Conservation (phyloP, 2,888 invertebrate species). For the Spilarctia lutea region DNA sequence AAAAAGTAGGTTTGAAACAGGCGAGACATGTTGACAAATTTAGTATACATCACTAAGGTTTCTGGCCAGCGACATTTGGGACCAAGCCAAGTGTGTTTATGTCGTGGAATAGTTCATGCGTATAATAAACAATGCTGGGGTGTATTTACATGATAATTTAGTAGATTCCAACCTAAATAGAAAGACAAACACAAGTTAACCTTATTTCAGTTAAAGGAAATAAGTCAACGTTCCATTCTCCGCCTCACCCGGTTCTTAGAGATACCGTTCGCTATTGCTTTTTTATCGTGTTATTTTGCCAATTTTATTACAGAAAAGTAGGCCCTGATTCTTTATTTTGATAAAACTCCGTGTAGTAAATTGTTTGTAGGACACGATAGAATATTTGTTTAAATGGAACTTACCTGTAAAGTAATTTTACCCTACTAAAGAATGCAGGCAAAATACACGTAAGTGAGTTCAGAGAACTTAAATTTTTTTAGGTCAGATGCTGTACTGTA, state of each 20-base stretch:
- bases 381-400: background rate
- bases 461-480: background rate
- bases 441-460: background rate
- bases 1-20: no score
- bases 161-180: conserved; percentile 44
- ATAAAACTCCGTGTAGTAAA: background rate
- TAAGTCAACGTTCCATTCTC: conserved; percentile 28
- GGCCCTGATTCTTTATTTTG: background rate
- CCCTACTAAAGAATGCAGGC: background rate
- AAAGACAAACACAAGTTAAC: conserved; percentile 45
- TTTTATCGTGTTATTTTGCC: conserved; percentile 16
- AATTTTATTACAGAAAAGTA: conserved; percentile 6
- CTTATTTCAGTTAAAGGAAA: conserved; percentile 46
- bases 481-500: background rate
- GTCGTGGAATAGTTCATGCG: conserved; percentile 65
- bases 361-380: background rate
- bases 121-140: conserved; percentile 62
- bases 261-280: conserved; percentile 20
- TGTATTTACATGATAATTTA: conserved; percentile 66
- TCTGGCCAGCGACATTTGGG: conserved; percentile 62
- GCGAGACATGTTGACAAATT: conserved; percentile 66
- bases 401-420: background rate
- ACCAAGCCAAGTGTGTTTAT: conserved; percentile 70
- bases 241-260: conserved; percentile 8
- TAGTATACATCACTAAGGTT: conserved; percentile 57